Evolutionary conservation across 2,888 invertebrate genomes (phyloP), one percentile per base, ranked within the genome.

Genomic region (Empis stercorea): DNA sequence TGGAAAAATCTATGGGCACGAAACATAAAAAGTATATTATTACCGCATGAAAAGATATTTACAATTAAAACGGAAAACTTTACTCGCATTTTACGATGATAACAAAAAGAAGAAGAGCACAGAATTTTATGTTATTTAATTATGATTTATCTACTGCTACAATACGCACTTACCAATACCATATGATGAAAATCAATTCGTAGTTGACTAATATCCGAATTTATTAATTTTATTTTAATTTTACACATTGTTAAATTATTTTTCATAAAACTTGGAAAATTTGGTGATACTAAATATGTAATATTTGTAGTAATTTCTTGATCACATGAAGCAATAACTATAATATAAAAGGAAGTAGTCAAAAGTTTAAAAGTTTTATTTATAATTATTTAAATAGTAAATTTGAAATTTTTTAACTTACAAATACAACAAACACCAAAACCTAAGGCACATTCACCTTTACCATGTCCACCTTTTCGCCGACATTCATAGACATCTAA

Each of bases 391-490:
- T 27, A 27, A 27, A 7, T 9, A 27, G n/a, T n/a, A n/a, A n/a
- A n/a, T n/a, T n/a, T n/a, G n/a, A n/a, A n/a, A n/a, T n/a, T n/a
- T n/a, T n/a, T n/a, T 27, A 56, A 81, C 85, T 80, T 66, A 87
- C 87, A 87, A 46, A 87, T 78, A 65, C 88, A 88, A 62, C 88
- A 88, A 10, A 87, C 87, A 1, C 88, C 88, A 53, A 88, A 84
- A 10, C 88, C 87, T 51, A 84, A 75, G 0, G 87, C 87, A 59
- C 88, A 88, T 56, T 81, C 79, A 0, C 88, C 88, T 34, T 78
- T 75, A 1, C 87, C 79, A 20, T 64, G 64, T 10, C 79, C 79
- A 37, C 80, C 80, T 57, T 85, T 76, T 59, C 84, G 81, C 11
- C 82, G 74, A 57, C 88, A 88, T 66, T 87, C 87, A 68, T 88